Evolutionary conservation across 92 coral and sea anemone genomes (phyloP).

Genomic region (Epizoanthus fatuus): DNA sequence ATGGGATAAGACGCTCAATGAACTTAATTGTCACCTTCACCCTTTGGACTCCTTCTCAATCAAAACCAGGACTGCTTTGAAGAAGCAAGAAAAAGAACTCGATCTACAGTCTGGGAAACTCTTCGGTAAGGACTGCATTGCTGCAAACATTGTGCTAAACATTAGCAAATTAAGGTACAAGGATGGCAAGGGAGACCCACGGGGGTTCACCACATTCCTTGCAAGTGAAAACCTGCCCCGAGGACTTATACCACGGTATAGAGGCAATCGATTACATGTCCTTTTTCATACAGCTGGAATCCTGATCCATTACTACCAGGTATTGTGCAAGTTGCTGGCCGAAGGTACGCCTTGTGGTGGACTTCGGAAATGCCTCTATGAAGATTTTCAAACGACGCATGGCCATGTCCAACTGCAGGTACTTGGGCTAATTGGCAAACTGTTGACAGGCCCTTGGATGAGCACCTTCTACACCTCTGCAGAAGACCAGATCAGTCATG

Average conservation of each 20-base stretch:
- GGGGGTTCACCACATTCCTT: slow-evolving; percentile 23
- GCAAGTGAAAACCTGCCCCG: background rate
- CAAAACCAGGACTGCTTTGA: slow-evolving; percentile 16
- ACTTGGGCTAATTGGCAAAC: slow-evolving; percentile 15
- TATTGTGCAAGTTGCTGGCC: background rate
- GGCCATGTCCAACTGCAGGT: background rate
- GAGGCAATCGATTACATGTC: slow-evolving; percentile 9
- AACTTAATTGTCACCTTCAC: slow-evolving; percentile 20
- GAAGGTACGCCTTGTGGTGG: slow-evolving; percentile 16
- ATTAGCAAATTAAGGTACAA: slow-evolving; percentile 11
- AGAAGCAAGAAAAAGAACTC: slow-evolving; percentile 5
- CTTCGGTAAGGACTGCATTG: slow-evolving; percentile 17
- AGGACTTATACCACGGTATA: slow-evolving; percentile 3
- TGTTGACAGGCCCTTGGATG: background rate
- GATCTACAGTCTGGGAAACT: slow-evolving; percentile 4
- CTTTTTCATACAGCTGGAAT: slow-evolving; percentile 15
- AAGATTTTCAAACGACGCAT: background rate
- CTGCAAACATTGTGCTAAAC: background rate
- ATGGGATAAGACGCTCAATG: background rate
- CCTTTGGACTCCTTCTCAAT: slow-evolving; percentile 18
- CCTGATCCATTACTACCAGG: background rate
- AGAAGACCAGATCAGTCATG: slow-evolving; percentile 1
- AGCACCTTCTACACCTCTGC: slow-evolving; percentile 1
- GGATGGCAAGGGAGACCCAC: slow-evolving; percentile 13
- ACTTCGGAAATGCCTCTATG: background rate